phyloP scores from a whole-genome alignment of 2,113 vertebrate species.

The Parotia lawesii region DNA sequence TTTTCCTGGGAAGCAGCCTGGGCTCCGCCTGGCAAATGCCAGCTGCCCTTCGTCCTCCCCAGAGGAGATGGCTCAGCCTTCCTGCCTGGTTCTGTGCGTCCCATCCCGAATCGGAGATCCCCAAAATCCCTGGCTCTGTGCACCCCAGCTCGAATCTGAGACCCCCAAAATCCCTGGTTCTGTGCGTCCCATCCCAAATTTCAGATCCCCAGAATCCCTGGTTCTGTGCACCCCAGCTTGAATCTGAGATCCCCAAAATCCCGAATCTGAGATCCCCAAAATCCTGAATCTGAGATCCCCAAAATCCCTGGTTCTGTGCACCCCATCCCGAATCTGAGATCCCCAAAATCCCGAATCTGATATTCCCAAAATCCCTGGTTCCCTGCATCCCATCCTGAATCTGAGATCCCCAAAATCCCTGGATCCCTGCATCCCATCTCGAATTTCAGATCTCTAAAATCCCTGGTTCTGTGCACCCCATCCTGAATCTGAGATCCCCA shows the following conservation, averaged over 20 bases:
- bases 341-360: not conserved
- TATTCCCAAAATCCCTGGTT: too few species aligned
- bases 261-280: not conserved
- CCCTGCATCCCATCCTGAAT: not conserved
- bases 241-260: not conserved
- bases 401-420: not conserved
- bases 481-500: not conserved
- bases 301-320: too few species aligned
- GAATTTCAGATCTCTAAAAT: not conserved
- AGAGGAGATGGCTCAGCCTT: not conserved
- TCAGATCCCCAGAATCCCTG: not conserved
- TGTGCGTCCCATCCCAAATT: not conserved
- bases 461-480: not conserved
- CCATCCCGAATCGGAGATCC: not conserved
- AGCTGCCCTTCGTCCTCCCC: not conserved
- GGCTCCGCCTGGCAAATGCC: not conserved
- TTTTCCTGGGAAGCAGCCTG: not conserved
- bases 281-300: not conserved
- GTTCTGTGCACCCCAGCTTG: not conserved
- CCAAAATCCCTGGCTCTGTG: too few species aligned
- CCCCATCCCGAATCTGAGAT: not conserved
- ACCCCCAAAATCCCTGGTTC: not conserved
- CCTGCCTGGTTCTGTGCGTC: not conserved
- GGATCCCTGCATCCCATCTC: accelerated
- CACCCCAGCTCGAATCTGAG: not conserved